Evolutionary conservation across 2,113 vertebrate species (phyloP).

Genomic region (Lycaon pictus): DNA sequence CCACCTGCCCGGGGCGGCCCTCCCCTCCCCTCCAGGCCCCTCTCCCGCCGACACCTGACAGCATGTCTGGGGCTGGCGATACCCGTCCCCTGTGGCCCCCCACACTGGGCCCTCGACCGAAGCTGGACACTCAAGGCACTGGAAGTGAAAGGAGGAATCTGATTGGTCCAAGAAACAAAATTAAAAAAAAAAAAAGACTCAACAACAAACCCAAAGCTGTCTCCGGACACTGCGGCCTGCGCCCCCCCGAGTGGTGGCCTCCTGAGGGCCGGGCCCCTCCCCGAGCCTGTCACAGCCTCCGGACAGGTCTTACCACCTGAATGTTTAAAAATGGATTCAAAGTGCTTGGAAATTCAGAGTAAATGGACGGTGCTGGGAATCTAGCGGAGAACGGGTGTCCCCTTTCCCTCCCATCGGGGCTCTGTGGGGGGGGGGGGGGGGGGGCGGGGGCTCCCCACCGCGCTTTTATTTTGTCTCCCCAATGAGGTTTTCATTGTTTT

Average conservation of each 20-base stretch:
- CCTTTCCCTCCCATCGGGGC: background rate
- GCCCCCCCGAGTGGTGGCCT: background rate
- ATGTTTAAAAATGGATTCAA: conserved; percentile 63
- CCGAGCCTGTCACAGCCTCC: background rate
- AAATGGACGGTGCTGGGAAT: background rate
- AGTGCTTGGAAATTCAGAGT: conserved; percentile 61
- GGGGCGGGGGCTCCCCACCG: background rate
- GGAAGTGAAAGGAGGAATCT: conserved; percentile 60
- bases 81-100: background rate
- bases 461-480: background rate
- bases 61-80: background rate
- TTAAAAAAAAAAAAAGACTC: background rate
- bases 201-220: conserved; percentile 26
- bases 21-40: background rate
- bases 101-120: background rate
- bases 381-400: background rate
- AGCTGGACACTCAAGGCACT: conserved; percentile 84
- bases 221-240: background rate
- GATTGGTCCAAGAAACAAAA: background rate
- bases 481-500: conserved; percentile 65
- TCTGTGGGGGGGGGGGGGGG: background rate
- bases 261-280: background rate
- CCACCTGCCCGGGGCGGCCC: background rate
- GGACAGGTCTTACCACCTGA: conserved; percentile 60
- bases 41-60: background rate